A percentile compares a stretch with the other conserved stretches of the same genome.
Conservation (phyloP, 2,113 vertebrate species). For the Podilymbus podiceps region DNA sequence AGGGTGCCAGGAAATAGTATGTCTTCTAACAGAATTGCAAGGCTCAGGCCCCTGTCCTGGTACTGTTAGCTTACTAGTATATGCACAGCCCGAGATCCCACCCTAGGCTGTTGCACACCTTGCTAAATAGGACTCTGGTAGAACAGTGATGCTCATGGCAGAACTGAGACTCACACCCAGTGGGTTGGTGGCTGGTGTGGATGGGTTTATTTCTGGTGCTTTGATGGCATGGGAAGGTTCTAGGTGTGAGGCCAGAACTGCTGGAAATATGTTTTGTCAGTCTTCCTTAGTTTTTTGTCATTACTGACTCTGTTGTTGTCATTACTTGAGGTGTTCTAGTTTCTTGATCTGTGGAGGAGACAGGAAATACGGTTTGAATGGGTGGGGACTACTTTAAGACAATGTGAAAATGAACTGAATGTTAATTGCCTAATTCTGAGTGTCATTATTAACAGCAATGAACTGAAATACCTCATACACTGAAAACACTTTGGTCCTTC, state of each 20-base stretch:
- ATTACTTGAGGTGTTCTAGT: neutral
- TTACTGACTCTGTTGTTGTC: neutral
- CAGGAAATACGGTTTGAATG: neutral
- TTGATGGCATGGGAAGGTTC: neutral
- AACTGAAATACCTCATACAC: neutral
- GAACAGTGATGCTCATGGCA: neutral
- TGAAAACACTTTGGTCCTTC: neutral
- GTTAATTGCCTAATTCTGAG: neutral
- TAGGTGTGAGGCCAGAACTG: neutral
- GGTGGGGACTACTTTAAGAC: neutral
- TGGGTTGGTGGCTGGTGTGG: neutral
- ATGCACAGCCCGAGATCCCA: neutral
- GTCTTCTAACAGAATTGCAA: neutral
- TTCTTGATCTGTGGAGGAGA: neutral
- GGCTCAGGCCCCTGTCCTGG: fast-evolving
- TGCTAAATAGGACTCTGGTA: neutral
- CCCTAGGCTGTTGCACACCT: neutral
- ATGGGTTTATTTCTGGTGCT: neutral
- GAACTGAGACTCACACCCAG: neutral
- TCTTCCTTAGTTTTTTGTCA: neutral
- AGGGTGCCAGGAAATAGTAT: neutral
- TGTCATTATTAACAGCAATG: neutral
- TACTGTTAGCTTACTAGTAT: fast-evolving
- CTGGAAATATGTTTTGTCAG: neutral
- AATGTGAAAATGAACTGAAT: neutral